Evolutionary conservation across 2,797 vertebrate genomes (phyloP).

Genomic region (Premnoplex brunnescens): DNA sequence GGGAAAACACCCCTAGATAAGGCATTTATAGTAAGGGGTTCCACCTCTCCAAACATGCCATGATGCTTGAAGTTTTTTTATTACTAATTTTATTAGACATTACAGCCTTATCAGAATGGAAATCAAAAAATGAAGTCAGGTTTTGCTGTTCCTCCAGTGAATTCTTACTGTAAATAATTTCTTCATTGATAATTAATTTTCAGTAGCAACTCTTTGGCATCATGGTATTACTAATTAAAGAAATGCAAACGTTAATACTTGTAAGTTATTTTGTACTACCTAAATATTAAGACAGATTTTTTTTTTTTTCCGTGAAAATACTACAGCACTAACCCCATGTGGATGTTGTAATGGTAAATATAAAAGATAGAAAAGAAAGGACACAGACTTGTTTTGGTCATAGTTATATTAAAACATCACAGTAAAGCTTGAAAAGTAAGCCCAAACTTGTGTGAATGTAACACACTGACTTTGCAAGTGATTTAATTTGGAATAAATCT

Average conservation of each 20-base stretch:
- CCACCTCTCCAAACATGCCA: not conserved
- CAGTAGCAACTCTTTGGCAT: not conserved
- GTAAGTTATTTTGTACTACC: not conserved
- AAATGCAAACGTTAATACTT: not conserved
- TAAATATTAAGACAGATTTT: not conserved
- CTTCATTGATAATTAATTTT: not conserved
- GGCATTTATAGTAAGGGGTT: not conserved
- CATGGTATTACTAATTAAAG: not conserved
- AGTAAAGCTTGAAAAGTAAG: not conserved
- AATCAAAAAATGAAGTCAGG: not conserved
- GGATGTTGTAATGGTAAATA: not conserved
- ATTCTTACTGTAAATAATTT: not conserved
- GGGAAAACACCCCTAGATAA: not conserved
- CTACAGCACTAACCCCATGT: not conserved
- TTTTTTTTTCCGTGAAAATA: not conserved
- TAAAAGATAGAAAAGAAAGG: not conserved
- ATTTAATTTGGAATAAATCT: not conserved
- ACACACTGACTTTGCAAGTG: not conserved
- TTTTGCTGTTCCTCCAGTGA: not conserved
- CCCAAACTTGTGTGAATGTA: not conserved
- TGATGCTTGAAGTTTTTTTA: not conserved
- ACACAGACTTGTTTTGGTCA: not conserved
- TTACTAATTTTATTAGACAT: not conserved
- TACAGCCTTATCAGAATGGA: not conserved
- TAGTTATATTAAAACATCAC: not conserved